Base-by-base conservation (phyloP, 2,888 invertebrate genomes). In the Meta bourneti region DNA sequence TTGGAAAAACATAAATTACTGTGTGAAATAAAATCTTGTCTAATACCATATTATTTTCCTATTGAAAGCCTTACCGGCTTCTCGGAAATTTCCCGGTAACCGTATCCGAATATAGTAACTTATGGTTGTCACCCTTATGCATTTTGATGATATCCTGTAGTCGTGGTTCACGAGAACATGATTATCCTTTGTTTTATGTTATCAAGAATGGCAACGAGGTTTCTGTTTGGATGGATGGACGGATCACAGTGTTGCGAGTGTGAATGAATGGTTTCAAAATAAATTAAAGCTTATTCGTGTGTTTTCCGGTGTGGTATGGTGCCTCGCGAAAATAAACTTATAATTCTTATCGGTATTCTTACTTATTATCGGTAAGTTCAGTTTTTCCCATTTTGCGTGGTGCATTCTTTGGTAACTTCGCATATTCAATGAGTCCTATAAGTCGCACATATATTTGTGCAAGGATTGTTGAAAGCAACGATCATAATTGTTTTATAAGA, bases 301-400 rank as follows among this genome's bases (percentile, higher is more conserved):
- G 61, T 61, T 5, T 61, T 61, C 16, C 61, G 5, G 7, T 84
- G 52, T 75, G 81, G 52, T 70, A 90, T 90, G 90, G 80, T 90
- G 20, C 90, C 90, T 52, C 79, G 86, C 13, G 90, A 90, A 90
- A 90, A 90, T 75, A 90, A 71, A 61, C 86, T 85, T 54, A 75
- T 90, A n/a, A 85, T 86, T 4, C 80, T 75, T 90, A 8, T 20
- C 80, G n/a, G n/a, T n/a, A n/a, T n/a, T n/a, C n/a, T n/a, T n/a
- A n/a, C n/a, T n/a, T n/a, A n/a, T n/a, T n/a, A n/a, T n/a, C n/a
- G 86, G 90, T 90, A 86, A 34, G 85, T 78, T 9, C 7, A 0
- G 16, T 13, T 9, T 51, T n/a, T 75, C 16, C 51, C 5, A 7
- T 8, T 78, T 51, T 49, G 1, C 7, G 13, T 34, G n/a, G 8